These are phyloP conservation scores for Pollenia griseotomentosa DNA, from an alignment of 2,888 invertebrate species.

Conservation along the genomic window DNA sequence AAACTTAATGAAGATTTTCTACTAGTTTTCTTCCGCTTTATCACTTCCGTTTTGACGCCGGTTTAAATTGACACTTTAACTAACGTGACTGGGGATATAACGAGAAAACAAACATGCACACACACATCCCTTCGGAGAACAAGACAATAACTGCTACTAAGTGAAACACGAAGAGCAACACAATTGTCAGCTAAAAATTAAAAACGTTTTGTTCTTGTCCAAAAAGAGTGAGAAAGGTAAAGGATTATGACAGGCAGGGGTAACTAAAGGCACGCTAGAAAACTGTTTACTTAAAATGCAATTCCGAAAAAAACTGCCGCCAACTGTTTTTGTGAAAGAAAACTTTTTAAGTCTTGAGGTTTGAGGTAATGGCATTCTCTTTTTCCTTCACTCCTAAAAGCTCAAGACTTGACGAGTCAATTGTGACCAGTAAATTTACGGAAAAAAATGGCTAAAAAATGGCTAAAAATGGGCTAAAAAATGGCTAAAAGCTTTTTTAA, in stretches of 20 bases:
- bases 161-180: conserved; percentile 20
- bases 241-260: neutral
- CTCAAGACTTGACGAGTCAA: no score
- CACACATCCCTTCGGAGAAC: neutral
- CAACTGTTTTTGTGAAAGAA: no score
- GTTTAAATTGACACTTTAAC: conserved; percentile 65
- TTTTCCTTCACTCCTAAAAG: no score
- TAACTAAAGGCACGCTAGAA: neutral
- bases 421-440: no score
- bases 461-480: no score
- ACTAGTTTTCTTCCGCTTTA: conserved; percentile 49
- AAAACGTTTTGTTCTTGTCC: conserved; percentile 14
- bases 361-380: no score
- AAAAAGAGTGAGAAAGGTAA: neutral
- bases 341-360: no score
- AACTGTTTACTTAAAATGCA: neutral
- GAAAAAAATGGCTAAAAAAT: no score
- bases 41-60: conserved; percentile 69
- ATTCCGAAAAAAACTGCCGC: no score
- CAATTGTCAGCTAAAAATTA: conserved; percentile 46
- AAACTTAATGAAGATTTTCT: conserved; percentile 48
- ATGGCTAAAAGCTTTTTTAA: no score
- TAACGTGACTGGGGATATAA: conserved; percentile 42
- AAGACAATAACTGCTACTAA: neutral
- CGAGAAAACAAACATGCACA: neutral